Evolutionary conservation across 2,113 vertebrate genomes (phyloP), one percentile per base, ranked within the genome.

Genomic region (Pao palembangensis): DNA sequence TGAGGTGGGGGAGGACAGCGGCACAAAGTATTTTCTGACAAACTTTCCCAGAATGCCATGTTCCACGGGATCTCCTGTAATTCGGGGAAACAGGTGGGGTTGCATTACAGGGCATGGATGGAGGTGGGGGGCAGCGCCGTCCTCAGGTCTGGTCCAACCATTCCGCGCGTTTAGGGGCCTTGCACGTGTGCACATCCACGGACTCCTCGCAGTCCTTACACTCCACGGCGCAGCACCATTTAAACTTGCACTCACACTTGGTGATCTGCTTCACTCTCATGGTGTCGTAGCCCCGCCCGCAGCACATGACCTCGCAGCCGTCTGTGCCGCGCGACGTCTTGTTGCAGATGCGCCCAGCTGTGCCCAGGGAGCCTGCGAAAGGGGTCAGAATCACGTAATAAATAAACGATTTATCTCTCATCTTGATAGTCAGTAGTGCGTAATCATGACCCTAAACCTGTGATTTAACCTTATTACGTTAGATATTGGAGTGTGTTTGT

Each of bases 301-400:
- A 99, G 87, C 97, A 99, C 97, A 99, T 99, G 83, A 99, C 94
- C 86, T 99, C 97, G 15, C 97, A 99, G 48, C 96, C 94, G 0
- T 99, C 97, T 0, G 94, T 98, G 48, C 94, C 95, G 0, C 93
- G 91, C 0, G 96, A 99, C 13, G 83, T 84, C 89, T 94, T 98
- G 85, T 89, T 96, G 88, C 97, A 99, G 56, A 96, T 91, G 0
- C 97, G 88, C 2, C 97, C 96, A 0, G 95, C 95, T 0, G 97
- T 99, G 73, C 97, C 97, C 69, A 99, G 82, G 48, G 96, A 98
- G 69, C 97, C 97, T 99, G 85, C 25, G 8, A 58, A 50, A 73
- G 61, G 34, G 56, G 50, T 80, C 62, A 41, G 42, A 0, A 17
- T 15, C 15, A 17, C 5, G 2, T 46, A 3, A 13, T 15, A 14